Percentiles rank a stretch among this genome's conserved stretches.
Conservation (phyloP, 2,113 vertebrate species). For the human (Homo sapiens) region DNA sequence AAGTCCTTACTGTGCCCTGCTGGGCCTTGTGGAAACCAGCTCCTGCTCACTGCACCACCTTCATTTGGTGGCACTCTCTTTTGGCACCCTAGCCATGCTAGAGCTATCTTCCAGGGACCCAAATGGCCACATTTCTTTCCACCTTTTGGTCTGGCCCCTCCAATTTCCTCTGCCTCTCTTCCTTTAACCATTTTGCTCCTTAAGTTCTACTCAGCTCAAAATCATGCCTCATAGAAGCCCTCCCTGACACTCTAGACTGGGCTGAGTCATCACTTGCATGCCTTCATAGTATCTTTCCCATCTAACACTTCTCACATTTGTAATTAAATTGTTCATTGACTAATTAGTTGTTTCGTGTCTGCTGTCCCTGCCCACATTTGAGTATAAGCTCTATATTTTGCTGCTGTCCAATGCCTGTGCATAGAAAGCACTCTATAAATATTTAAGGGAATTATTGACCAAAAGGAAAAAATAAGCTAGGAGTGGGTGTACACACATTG, state of each 20-base stretch:
- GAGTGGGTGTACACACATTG: not conserved
- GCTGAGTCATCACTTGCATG: not conserved
- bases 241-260: not conserved
- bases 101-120: not conserved
- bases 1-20: not conserved
- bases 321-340: not conserved
- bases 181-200: not conserved
- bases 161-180: not conserved
- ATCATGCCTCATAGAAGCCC: not conserved
- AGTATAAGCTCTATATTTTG: not conserved
- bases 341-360: not conserved
- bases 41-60: accelerated
- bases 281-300: not conserved
- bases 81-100: not conserved
- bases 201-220: not conserved
- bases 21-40: not conserved
- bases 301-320: not conserved
- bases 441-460: slow-evolving; percentile 60
- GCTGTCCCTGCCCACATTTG: not conserved
- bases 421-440: slow-evolving; percentile 30
- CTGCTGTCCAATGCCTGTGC: not conserved
- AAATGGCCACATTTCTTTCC: not conserved
- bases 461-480: slow-evolving; percentile 55
- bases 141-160: not conserved
- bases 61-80: not conserved